Evolutionary conservation across 2,888 invertebrate species (phyloP).

Genomic region (Hyalella azteca): DNA sequence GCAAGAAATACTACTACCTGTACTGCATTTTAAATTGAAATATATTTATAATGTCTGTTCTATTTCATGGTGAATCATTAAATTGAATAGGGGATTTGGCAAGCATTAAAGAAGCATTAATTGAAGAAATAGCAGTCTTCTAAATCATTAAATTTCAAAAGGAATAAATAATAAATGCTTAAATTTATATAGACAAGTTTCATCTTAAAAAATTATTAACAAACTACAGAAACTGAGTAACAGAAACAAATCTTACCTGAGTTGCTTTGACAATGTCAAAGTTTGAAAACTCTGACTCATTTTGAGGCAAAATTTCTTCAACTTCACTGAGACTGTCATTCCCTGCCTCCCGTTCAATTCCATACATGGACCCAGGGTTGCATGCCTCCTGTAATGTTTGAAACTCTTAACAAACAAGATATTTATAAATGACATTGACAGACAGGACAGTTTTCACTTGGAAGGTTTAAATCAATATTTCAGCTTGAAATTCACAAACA

Average conservation of each 20-base stretch:
- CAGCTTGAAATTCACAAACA: background rate
- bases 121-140: no score
- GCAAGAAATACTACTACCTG: no score
- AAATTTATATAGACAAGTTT: no score
- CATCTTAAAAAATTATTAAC: background rate
- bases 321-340: conserved; percentile 43
- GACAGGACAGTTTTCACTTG: background rate
- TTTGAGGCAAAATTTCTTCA: conserved; percentile 41
- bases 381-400: conserved; percentile 52
- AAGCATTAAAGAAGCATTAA: no score
- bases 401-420: background rate
- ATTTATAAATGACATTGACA: background rate
- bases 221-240: background rate
- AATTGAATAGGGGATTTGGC: no score
- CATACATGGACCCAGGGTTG: conserved; percentile 55
- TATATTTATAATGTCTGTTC: no score
- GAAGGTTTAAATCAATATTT: background rate
- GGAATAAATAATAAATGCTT: no score
- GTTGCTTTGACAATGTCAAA: conserved; percentile 91
- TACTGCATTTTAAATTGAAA: no score
- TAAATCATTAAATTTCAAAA: no score
- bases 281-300: conserved; percentile 54
- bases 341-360: conserved; percentile 53
- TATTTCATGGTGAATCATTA: no score
- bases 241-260: conserved; percentile 68